phyloP scores from a whole-genome alignment of 1,140 invertebrate genomes.

The Drosophila repletoides region DNA sequence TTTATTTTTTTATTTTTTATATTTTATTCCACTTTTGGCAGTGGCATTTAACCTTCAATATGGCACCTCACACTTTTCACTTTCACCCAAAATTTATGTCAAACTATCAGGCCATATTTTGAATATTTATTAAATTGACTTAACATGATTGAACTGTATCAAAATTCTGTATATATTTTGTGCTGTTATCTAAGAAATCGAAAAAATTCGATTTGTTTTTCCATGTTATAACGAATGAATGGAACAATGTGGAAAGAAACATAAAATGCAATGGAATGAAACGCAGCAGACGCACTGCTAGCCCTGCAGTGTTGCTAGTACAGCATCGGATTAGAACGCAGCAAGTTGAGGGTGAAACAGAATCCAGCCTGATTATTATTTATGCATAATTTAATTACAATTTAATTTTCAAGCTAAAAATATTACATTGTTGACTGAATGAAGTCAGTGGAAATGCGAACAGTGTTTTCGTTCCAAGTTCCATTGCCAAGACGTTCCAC shows the following conservation, averaged over 20 bases:
- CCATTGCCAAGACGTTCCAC: conserved; percentile 34
- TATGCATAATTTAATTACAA: not conserved
- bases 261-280: not conserved
- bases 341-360: not conserved
- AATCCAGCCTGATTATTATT: not conserved
- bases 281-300: too few relatives aligned
- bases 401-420: not conserved
- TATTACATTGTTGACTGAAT: conserved; percentile 3
- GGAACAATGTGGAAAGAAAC: not conserved
- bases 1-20: not conserved
- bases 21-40: conserved; percentile 24
- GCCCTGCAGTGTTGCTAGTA: too few relatives aligned
- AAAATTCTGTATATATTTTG: too few relatives aligned
- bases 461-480: not conserved
- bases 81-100: conserved; percentile 39
- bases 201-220: too few relatives aligned
- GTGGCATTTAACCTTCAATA: conserved; percentile 34
- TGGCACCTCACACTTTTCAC: conserved; percentile 24
- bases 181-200: too few relatives aligned
- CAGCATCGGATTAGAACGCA: not conserved
- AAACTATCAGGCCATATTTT: conserved; percentile 33
- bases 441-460: not conserved
- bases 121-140: not conserved
- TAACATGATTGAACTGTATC: not conserved
- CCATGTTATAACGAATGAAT: too few relatives aligned